Conservation (phyloP, 2,797 vertebrate genomes). For the Sitta carolinensis region DNA sequence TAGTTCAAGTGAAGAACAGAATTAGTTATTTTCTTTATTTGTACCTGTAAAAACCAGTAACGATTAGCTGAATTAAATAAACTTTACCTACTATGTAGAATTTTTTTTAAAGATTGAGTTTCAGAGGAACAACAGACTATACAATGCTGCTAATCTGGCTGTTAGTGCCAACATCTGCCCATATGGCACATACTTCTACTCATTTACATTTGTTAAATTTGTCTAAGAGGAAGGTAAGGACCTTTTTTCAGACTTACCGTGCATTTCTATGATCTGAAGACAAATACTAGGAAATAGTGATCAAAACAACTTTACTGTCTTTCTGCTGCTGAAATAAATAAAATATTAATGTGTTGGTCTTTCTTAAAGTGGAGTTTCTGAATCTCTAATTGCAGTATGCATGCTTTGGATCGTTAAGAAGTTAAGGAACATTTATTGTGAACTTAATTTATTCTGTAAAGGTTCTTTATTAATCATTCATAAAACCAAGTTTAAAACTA, state of each 20-base stretch:
- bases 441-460: constrained; percentile 40
- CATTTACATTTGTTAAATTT: not conserved
- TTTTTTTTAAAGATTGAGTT: not conserved
- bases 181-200: not conserved
- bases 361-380: not conserved
- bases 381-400: not conserved
- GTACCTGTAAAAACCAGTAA: not conserved
- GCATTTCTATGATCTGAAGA: not conserved
- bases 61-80: not conserved
- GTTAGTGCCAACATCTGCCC: not conserved
- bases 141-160: not conserved
- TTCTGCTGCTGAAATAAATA: constrained; percentile 5
- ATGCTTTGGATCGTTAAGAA: not conserved
- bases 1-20: not conserved
- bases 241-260: not conserved
- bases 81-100: not conserved
- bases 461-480: constrained; percentile 59
- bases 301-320: not conserved
- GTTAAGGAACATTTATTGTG: constrained; percentile 12
- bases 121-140: not conserved
- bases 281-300: not conserved
- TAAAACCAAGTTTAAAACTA: constrained; percentile 53
- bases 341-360: constrained; percentile 10
- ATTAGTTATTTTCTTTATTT: not conserved
- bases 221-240: not conserved